Percentiles rank a stretch among this genome's conserved stretches.
These are phyloP conservation scores for Bombyx mandarina DNA, from an alignment of 1,140 invertebrate genomes.

Conservation along the genomic window DNA sequence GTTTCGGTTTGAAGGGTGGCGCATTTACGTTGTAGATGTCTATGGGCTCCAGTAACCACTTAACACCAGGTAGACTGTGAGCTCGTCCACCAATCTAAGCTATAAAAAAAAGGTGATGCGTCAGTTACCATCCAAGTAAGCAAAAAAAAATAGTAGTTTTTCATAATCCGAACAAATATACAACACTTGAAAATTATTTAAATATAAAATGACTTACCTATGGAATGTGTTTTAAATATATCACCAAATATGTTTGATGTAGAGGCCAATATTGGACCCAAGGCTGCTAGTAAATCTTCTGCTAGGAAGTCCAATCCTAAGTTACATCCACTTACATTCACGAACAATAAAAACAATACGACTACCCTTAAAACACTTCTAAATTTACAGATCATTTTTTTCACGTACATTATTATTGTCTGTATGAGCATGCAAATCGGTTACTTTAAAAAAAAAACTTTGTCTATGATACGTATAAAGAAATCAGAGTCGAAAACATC, in stretches of 20 bases:
- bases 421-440: background rate
- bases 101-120: too few species aligned
- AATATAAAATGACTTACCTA: slow-evolving; percentile 25
- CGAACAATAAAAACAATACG: slow-evolving; percentile 27
- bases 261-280: slow-evolving; percentile 40
- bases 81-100: too few species aligned
- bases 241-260: slow-evolving; percentile 34
- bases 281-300: slow-evolving; percentile 35
- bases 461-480: too few species aligned
- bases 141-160: too few species aligned
- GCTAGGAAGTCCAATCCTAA: slow-evolving; percentile 38
- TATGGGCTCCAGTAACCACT: too few species aligned
- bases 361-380: slow-evolving; percentile 17
- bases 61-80: too few species aligned
- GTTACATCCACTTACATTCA: slow-evolving; percentile 32
- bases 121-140: too few species aligned
- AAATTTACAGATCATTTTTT: slow-evolving; percentile 8
- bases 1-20: too few species aligned
- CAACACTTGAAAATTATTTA: slow-evolving; percentile 2
- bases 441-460: too few species aligned
- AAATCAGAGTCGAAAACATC: too few species aligned
- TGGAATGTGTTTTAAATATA: slow-evolving; percentile 28
- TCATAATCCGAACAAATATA: too few species aligned
- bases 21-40: too few species aligned
- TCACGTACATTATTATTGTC: slow-evolving; percentile 1